phyloP scores from a whole-genome alignment of 2,888 invertebrate species.

The Limnephilus lunatus region DNA sequence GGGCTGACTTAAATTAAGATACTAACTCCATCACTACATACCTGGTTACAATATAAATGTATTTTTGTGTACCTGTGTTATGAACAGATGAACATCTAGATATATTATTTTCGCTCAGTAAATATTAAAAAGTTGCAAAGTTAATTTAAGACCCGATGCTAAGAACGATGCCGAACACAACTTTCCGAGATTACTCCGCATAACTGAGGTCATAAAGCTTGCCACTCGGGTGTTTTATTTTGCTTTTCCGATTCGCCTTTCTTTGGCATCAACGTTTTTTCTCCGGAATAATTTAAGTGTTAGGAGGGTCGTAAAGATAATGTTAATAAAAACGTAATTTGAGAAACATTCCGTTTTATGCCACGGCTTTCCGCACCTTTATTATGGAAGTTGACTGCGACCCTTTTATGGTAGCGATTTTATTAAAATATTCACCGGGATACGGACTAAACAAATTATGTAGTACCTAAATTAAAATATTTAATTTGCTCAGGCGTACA shows the following conservation, averaged over 20 bases:
- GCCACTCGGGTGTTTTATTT: background rate
- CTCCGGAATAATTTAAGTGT: background rate
- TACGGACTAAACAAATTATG: background rate
- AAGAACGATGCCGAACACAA: background rate
- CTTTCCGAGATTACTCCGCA: background rate
- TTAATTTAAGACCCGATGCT: background rate
- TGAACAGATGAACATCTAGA: background rate
- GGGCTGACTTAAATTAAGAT: no score
- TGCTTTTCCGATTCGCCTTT: background rate
- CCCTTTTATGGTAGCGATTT: background rate
- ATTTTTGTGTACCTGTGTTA: background rate
- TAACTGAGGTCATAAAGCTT: background rate
- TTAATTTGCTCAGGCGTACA: background rate
- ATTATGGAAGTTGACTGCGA: background rate
- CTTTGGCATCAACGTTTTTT: background rate
- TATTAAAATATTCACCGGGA: background rate
- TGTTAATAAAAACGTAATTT: background rate
- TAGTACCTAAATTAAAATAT: background rate
- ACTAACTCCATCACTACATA: no score
- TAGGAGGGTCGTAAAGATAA: background rate
- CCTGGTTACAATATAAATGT: background rate
- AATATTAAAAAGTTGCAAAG: background rate
- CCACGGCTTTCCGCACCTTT: background rate
- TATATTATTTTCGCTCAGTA: background rate
- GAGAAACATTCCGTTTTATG: background rate